Evolutionary conservation across 2,888 invertebrate species (phyloP).

Genomic region (Brachyptera putata): DNA sequence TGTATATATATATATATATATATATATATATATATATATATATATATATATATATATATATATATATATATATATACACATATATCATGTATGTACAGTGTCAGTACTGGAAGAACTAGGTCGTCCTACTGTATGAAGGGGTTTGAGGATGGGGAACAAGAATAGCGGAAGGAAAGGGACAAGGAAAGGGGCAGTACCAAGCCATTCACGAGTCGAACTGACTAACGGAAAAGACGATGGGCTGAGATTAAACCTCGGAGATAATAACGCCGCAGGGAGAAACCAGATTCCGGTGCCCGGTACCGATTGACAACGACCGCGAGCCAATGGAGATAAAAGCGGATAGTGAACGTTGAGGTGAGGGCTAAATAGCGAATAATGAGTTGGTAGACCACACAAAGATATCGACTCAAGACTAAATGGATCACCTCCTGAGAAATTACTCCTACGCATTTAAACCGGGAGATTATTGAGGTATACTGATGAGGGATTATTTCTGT

Average conservation of each 20-base stretch:
- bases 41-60: too few relatives aligned
- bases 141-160: neutral
- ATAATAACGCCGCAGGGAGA: neutral
- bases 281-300: constrained; percentile 14
- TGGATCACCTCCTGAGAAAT: neutral
- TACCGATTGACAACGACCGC: constrained; percentile 11
- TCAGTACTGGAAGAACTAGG: too few relatives aligned
- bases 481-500: neutral
- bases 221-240: constrained; percentile 5
- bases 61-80: too few relatives aligned
- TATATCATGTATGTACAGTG: too few relatives aligned
- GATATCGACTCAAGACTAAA: neutral
- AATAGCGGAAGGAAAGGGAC: neutral
- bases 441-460: neutral
- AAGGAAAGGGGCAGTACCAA: neutral
- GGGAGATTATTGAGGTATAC: neutral
- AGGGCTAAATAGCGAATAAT: neutral
- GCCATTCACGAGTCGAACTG: constrained; percentile 11
- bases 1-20: too few relatives aligned
- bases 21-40: too few relatives aligned
- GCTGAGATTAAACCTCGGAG: neutral
- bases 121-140: too few relatives aligned
- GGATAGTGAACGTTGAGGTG: constrained; percentile 10
- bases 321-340: neutral
- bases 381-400: constrained; percentile 7